A percentile compares a stretch with the other conserved stretches of the same genome.
Conservation (phyloP, 2,888 invertebrate species). For the Orthosia gothica region DNA sequence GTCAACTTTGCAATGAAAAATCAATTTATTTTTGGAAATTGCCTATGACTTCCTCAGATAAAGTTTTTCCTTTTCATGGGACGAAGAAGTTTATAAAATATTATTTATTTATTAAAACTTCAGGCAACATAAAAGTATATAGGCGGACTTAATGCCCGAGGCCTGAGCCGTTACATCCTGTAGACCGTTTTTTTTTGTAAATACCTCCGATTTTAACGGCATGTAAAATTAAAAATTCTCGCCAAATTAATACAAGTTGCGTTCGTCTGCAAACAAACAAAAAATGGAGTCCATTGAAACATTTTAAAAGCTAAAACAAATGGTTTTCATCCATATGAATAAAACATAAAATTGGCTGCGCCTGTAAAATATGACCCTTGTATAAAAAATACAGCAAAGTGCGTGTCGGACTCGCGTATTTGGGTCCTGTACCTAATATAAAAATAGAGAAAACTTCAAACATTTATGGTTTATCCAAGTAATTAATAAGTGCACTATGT, state of each 20-base stretch:
- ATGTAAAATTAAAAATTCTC: background rate
- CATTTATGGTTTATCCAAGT: too few relatives aligned
- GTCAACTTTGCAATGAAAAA: too few relatives aligned
- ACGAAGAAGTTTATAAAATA: too few relatives aligned
- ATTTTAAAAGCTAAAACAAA: constrained; percentile 36
- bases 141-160: too few relatives aligned
- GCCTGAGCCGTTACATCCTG: too few relatives aligned
- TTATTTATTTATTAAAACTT: too few relatives aligned
- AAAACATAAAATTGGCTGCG: constrained; percentile 32
- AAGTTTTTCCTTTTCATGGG: too few relatives aligned
- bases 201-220: background rate
- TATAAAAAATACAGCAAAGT: constrained; percentile 6
- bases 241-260: background rate
- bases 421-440: constrained; percentile 1
- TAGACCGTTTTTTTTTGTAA: background rate
- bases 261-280: background rate
- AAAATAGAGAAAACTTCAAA: too few relatives aligned
- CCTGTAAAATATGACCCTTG: constrained; percentile 45
- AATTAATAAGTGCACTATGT: too few relatives aligned
- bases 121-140: too few relatives aligned
- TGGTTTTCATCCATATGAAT: constrained; percentile 7
- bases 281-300: constrained; percentile 15
- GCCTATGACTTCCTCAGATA: too few relatives aligned
- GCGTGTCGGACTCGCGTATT: background rate
- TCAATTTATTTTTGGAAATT: too few relatives aligned